These are phyloP conservation scores for Euwallacea fornicatus DNA, from an alignment of 1,140 invertebrate species.

Conservation along the genomic window DNA sequence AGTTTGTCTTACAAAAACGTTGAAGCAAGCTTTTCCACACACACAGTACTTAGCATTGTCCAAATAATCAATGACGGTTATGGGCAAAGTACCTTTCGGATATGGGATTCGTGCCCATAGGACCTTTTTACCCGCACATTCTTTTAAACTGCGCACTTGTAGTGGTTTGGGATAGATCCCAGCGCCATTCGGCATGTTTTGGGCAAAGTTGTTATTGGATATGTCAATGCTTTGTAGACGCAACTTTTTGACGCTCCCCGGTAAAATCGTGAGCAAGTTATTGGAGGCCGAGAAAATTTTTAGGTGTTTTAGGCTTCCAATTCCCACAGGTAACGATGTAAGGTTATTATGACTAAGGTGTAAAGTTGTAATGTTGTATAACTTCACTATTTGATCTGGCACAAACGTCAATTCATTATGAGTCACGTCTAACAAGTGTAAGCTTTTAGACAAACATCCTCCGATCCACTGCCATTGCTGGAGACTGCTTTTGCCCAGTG, in stretches of 20 bases:
- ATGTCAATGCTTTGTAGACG: constrained; percentile 60
- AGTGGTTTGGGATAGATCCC: constrained; percentile 37
- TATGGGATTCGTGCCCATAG: constrained; percentile 56
- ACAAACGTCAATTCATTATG: constrained; percentile 62
- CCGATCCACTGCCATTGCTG: constrained; percentile 68
- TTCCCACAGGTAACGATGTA: constrained; percentile 54
- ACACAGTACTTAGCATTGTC: constrained; percentile 64
- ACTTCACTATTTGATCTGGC: constrained; percentile 63
- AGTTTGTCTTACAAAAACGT: constrained; percentile 53
- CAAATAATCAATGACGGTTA: constrained; percentile 62
- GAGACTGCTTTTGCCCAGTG: constrained; percentile 58
- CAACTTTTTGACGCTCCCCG: constrained; percentile 61
- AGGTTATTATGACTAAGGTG: constrained; percentile 61
- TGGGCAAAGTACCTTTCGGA: constrained; percentile 61
- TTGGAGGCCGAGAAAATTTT: constrained; percentile 51
- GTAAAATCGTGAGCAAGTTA: constrained; percentile 62
- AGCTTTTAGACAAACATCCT: constrained; percentile 51
- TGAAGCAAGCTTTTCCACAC: constrained; percentile 63
- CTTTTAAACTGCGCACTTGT: constrained; percentile 43
- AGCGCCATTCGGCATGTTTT: constrained; percentile 30
- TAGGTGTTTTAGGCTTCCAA: constrained; percentile 47
- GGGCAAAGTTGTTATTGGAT: constrained; percentile 55
- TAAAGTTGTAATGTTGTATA: constrained; percentile 60
- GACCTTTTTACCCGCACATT: constrained; percentile 43
- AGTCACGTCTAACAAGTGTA: constrained; percentile 63